Percentiles rank a stretch among this genome's conserved stretches.
Evolutionary conservation across 2,888 invertebrate species (phyloP).

Genomic region (Eugnorisma glareosa): DNA sequence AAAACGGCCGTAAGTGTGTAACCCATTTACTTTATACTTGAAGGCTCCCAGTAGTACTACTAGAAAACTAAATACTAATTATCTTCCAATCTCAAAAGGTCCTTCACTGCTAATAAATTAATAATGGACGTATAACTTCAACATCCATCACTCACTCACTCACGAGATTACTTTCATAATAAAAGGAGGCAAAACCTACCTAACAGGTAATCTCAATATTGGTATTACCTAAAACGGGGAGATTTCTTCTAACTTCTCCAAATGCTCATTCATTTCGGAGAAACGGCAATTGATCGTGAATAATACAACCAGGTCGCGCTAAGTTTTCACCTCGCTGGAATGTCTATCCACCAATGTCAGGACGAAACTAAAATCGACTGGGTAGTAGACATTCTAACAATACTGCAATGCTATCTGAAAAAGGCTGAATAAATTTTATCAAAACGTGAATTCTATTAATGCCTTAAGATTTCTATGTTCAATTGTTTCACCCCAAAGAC

Average conservation of each 20-base stretch:
- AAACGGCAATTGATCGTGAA: neutral
- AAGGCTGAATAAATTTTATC: neutral
- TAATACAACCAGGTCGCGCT: neutral
- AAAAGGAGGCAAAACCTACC: neutral
- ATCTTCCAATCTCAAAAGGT: neutral
- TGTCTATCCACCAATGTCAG: neutral
- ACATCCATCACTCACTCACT: too few relatives aligned
- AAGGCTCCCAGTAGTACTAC: neutral
- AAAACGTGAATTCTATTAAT: neutral
- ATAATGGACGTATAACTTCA: too few relatives aligned
- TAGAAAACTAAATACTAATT: too few relatives aligned
- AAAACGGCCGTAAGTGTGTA: too few relatives aligned
- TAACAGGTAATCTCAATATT: neutral
- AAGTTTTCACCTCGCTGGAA: neutral
- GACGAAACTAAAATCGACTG: neutral
- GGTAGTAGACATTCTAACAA: neutral
- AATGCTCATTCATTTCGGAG: neutral
- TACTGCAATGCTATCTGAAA: neutral
- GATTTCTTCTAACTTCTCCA: neutral
- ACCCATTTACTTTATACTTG: neutral
- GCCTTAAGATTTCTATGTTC: neutral
- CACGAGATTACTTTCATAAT: neutral
- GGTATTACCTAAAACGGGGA: neutral
- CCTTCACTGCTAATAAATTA: neutral
- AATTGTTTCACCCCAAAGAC: slow-evolving; percentile 19